These are phyloP conservation scores for Asbolus verrucosus DNA, from an alignment of 1,140 invertebrate species.

Conservation along the genomic window DNA sequence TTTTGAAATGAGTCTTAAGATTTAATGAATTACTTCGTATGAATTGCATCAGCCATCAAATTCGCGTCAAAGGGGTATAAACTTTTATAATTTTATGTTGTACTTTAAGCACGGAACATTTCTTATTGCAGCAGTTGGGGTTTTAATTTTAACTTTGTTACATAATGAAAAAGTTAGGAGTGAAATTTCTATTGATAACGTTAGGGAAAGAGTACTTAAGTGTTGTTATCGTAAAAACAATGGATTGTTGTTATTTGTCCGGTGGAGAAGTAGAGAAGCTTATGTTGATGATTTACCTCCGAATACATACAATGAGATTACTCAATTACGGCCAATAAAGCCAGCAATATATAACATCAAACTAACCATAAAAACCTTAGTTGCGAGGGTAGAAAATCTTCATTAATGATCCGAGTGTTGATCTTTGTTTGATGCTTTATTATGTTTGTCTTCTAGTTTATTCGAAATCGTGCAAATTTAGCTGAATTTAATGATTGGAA, in stretches of 20 bases:
- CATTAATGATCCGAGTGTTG: constrained; percentile 18
- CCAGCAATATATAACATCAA: constrained; percentile 36
- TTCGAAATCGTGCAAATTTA: constrained; percentile 27
- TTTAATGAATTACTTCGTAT: constrained; percentile 15
- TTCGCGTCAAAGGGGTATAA: constrained; percentile 4
- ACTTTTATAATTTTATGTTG: constrained; percentile 16
- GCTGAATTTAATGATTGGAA: constrained; percentile 23
- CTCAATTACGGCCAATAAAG: constrained; percentile 37
- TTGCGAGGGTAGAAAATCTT: constrained; percentile 18
- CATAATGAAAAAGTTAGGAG: constrained; percentile 19
- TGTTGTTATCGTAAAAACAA: not conserved
- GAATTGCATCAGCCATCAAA: constrained; percentile 5
- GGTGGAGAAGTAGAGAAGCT: constrained; percentile 20
- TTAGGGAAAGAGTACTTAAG: not conserved
- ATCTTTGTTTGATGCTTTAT: constrained; percentile 16
- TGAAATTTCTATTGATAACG: not conserved
- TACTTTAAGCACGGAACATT: not conserved
- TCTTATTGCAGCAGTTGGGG: constrained; percentile 17
- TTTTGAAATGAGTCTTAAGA: too few relatives aligned
- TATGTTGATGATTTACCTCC: constrained; percentile 40
- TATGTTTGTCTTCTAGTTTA: constrained; percentile 33
- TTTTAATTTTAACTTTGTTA: constrained; percentile 24
- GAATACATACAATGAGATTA: constrained; percentile 43
- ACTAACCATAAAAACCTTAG: constrained; percentile 32
- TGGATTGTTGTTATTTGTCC: constrained; percentile 24